Conservation (phyloP, 1,140 invertebrate genomes). For the Theocolax elegans region DNA sequence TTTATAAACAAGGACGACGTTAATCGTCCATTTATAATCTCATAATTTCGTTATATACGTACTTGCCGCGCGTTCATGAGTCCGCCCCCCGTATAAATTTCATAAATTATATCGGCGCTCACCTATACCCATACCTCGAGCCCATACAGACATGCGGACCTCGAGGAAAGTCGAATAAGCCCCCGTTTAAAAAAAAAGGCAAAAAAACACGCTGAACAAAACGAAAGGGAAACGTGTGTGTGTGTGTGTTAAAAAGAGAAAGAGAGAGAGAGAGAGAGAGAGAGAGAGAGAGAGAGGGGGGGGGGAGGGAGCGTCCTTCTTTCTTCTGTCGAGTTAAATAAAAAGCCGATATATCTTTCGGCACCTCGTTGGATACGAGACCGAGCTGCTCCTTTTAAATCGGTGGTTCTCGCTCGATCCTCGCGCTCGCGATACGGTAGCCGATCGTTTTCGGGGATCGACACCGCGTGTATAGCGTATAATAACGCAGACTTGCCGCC, state of each 20-base stretch:
- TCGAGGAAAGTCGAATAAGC: no score
- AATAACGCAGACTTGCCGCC: conserved; percentile 45
- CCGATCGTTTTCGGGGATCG: no score
- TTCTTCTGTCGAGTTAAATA: neutral
- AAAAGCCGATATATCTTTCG: conserved; percentile 43
- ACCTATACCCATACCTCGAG: no score
- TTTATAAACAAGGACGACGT: conserved; percentile 44
- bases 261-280: neutral
- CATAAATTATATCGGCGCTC: conserved; percentile 42
- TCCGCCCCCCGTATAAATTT: conserved; percentile 36
- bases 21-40: conserved; percentile 45
- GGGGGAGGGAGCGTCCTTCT: neutral
- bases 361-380: conserved; percentile 26
- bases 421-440: neutral
- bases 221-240: neutral
- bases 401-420: conserved; percentile 14
- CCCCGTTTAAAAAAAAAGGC: no score
- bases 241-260: neutral
- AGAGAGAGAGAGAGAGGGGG: neutral
- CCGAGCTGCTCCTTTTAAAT: conserved; percentile 34
- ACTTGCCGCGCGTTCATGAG: neutral
- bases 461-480: conserved; percentile 42
- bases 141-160: no score
- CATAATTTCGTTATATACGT: conserved; percentile 30
- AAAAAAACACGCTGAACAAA: no score